Conservation (phyloP, 2,797 vertebrate genomes). For the Sebastes paucispinis region DNA sequence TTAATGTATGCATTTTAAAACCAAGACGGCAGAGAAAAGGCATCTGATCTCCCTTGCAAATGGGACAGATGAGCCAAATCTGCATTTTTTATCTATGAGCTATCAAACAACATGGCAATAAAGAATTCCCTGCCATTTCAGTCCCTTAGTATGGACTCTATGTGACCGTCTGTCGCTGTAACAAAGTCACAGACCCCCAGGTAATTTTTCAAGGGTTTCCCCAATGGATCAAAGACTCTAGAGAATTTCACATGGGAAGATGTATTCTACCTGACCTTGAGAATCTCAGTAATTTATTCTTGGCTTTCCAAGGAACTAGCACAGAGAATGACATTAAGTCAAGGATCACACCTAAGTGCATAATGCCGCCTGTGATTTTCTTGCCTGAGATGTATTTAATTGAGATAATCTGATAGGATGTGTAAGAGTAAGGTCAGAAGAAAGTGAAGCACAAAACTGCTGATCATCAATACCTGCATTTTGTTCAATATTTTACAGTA, state of each 20-base stretch:
- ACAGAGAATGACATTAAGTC: conserved; percentile 58
- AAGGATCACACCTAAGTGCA: conserved; percentile 39
- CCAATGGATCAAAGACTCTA: conserved; percentile 47
- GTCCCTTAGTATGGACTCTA: not conserved
- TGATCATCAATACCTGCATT: not conserved
- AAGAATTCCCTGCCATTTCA: not conserved
- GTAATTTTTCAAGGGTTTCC: conserved; percentile 49
- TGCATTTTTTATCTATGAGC: not conserved
- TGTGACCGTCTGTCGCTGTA: conserved; percentile 31
- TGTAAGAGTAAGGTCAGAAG: conserved; percentile 18
- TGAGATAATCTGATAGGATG: conserved; percentile 24
- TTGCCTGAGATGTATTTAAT: conserved; percentile 21
- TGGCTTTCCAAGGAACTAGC: conserved; percentile 39
- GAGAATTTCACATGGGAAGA: conserved; percentile 48
- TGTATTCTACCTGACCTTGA: conserved; percentile 63
- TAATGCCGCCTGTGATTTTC: conserved; percentile 37
- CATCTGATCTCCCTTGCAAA: conserved; percentile 25
- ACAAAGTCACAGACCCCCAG: not conserved
- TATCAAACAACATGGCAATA: conserved; percentile 1
- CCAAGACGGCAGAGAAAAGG: not conserved
- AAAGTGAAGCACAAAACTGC: not conserved
- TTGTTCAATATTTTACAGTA: not conserved
- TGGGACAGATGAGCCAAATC: conserved; percentile 9
- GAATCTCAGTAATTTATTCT: conserved; percentile 63
- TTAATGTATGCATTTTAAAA: conserved; percentile 14